Percentiles rank a stretch among this genome's conserved stretches.
Evolutionary conservation across 2,797 vertebrate species (phyloP).

Genomic region (Darevskia nairensis): DNA sequence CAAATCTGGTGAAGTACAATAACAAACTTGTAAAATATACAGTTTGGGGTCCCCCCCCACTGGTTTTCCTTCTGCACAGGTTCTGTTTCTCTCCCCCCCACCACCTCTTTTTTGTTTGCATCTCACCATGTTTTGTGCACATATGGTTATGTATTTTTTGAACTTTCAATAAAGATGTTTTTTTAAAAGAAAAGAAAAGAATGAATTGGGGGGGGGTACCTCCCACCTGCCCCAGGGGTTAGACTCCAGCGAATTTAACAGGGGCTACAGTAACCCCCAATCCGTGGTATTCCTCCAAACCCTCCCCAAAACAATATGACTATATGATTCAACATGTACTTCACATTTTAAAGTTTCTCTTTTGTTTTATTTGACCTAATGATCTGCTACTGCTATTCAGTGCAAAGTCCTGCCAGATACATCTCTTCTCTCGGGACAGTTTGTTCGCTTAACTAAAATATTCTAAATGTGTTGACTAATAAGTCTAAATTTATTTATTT

Average conservation of each 20-base stretch:
- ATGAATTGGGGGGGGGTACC: neutral
- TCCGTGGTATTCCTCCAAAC: too few relatives aligned
- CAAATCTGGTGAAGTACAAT: too few relatives aligned
- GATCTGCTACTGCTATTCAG: conserved; percentile 47
- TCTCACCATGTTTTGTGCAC: too few relatives aligned
- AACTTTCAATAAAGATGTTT: too few relatives aligned
- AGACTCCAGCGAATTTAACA: neutral
- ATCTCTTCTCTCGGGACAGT: conserved; percentile 71
- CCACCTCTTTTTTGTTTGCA: too few relatives aligned
- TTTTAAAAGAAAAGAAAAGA: too few relatives aligned
- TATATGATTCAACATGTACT: neutral
- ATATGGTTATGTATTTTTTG: too few relatives aligned
- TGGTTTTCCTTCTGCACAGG: neutral
- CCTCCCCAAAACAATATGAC: neutral
- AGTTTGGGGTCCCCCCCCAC: neutral
- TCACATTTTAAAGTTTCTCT: conserved; percentile 43
- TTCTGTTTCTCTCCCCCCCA: neutral
- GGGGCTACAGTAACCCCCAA: neutral
- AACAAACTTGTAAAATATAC: too few relatives aligned
- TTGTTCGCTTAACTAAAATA: conserved; percentile 76
- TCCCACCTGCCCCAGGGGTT: neutral
- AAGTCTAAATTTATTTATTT: conserved; percentile 73
- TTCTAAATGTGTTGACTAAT: conserved; percentile 77
- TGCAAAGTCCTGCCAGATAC: conserved; percentile 58
- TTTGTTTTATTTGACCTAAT: conserved; percentile 51